Evolutionary conservation across 2,113 vertebrate species (phyloP), one percentile per base, ranked within the genome.

Genomic region (Loxodonta africana): DNA sequence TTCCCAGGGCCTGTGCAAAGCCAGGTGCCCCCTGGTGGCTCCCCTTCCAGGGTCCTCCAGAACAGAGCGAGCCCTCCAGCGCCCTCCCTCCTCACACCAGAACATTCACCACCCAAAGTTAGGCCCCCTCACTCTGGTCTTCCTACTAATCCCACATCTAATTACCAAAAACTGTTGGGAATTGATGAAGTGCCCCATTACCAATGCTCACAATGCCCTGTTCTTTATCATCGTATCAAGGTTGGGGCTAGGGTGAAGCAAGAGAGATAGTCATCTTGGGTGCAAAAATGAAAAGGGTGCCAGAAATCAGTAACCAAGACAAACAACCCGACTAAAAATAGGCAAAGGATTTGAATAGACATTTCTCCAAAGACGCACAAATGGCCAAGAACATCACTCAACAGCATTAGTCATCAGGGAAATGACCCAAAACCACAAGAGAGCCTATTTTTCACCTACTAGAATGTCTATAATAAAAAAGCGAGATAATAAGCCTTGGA

Each of bases 201-300:
- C 23, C 0, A 11, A 67, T 46, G 63, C 57, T 60, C n/a, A n/a
- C 1, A 2, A 48, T 9, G 1, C 46, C 51, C 46, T 7, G 5
- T 51, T 80, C 83, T 18, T 65, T 78, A 44, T 77, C 67, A 48
- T 63, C 78, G 51, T 26, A 15, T 63, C 21, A 18, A 69, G 46
- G n/a, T 25, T 3, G 5, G 71, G 51, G 7, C n/a, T 28, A 28
- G 26, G 6, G 46, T 51, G 26, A 81, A 9, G 18, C 4, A 1
- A 12, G 44, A 60, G 60, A 46, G 26, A 26, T 3, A 3, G 7
- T 0, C n/a, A 15, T 26, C 51, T n/a, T 28, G 17, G 37, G 26
- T 20, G 46, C n/a, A 81, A 65, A 17, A n/a, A 0, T 20, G 83
- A 91, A 53, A 33, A 41, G 20, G n/a, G 11, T 1, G 2, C 48